Evolutionary conservation across 2,888 invertebrate genomes (phyloP).

Genomic region (Aporophyla lueneburgensis): DNA sequence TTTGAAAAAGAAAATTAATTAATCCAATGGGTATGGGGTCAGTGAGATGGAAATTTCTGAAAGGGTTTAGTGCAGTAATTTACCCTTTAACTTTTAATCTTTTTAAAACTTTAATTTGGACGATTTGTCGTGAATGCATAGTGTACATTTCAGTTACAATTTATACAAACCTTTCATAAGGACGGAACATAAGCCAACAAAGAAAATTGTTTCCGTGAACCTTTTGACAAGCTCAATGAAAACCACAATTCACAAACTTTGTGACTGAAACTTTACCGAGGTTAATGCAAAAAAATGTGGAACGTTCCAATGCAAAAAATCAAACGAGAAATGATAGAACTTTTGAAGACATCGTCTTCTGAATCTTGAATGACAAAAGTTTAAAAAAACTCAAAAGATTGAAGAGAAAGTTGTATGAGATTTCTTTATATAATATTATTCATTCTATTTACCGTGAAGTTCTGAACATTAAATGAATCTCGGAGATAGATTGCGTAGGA

Average conservation of each 20-base stretch:
- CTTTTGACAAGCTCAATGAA: slow-evolving; percentile 20
- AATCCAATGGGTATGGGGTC: background rate
- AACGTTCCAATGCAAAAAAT: slow-evolving; percentile 55
- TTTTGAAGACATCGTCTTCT: slow-evolving; percentile 43
- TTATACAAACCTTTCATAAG: background rate
- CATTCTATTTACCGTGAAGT: slow-evolving; percentile 46
- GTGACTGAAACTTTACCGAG: slow-evolving; percentile 20
- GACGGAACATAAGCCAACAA: slow-evolving; percentile 1
- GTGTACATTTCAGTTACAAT: background rate
- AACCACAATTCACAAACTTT: slow-evolving; percentile 58
- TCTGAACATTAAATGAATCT: slow-evolving; percentile 38
- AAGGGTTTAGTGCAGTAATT: background rate
- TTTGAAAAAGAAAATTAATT: slow-evolving; percentile 25
- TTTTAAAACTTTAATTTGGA: background rate
- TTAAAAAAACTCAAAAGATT: slow-evolving; percentile 45
- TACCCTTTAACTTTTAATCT: too few relatives aligned
- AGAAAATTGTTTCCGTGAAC: slow-evolving; percentile 23
- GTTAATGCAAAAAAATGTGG: slow-evolving; percentile 49
- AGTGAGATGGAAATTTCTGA: background rate
- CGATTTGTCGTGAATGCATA: background rate
- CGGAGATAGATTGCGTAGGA: background rate
- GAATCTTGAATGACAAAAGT: slow-evolving; percentile 58
- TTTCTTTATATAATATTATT: slow-evolving; percentile 61
- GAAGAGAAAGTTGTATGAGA: slow-evolving; percentile 60
- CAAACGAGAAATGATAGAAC: slow-evolving; percentile 56